Base-by-base conservation (phyloP, 2,888 invertebrate genomes). In the Callosobruchus maculatus region DNA sequence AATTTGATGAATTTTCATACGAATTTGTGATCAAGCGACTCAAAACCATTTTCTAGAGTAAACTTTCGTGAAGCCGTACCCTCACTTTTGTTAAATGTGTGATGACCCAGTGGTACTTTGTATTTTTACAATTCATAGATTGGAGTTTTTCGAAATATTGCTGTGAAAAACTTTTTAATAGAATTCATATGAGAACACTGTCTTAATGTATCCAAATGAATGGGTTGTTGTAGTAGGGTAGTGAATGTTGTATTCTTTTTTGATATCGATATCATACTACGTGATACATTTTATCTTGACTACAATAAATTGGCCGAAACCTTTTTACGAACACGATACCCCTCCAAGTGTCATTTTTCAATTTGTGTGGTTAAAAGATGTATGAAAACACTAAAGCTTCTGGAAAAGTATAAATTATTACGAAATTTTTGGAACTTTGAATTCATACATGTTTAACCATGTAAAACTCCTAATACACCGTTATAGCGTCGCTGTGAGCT, bases 231-330 rank as follows among this genome's bases (percentile, higher is more conserved):
- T 83, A 76, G 82, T 85, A 84, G 84, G 75, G 80, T 85, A 84
- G 83, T 84, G 81, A 83, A 84, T 85, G 85, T 85, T 83, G 83
- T 84, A 82, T 85, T 83, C 83, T 84, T 76, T 73, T 77, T 80
- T 84, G 21, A 68, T 68, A 4, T 21, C 68, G 68, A 20, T 68
- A 68, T 5, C 21, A 68, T 21, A 20, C 20, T 20, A 21, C 13
- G 68, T 68, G 68, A 20, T 49, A 13, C 13, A 49, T 49, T 49
- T 49, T 18, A 49, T 49, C 49, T 49, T 18, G 49, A 7, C 13
- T 49, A 49, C 13, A 49, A n/a, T n/a, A n/a, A n/a, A n/a, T n/a
- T n/a, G n/a, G n/a, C n/a, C n/a, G n/a, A n/a, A n/a, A n/a, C n/a
- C n/a, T n/a, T n/a, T n/a, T n/a, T n/a, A n/a, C n/a, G n/a, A n/a